phyloP scores from a whole-genome alignment of 2,888 invertebrate species.

The Petrolisthes manimaculis region DNA sequence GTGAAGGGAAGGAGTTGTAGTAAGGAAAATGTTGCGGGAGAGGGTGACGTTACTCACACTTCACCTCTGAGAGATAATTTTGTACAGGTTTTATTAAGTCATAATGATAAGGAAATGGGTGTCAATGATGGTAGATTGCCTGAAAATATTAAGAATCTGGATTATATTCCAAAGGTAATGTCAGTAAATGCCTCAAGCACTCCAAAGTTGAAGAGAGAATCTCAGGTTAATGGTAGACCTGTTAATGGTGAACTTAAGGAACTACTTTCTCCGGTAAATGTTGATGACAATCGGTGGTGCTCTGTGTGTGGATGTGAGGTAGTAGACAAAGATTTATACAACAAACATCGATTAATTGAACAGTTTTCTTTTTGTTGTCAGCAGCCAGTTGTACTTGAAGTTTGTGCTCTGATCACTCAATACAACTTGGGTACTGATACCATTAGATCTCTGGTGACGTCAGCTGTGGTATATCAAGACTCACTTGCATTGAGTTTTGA shows the following conservation, averaged over 20 bases:
- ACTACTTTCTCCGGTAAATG: constrained; percentile 7
- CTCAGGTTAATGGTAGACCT: constrained; percentile 42
- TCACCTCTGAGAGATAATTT: constrained; percentile 25
- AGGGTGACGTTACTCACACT: neutral
- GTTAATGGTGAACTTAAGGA: constrained; percentile 36
- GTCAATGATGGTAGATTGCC: constrained; percentile 18
- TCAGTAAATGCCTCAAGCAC: neutral
- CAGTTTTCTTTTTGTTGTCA: constrained; percentile 46
- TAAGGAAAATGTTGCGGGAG: constrained; percentile 40
- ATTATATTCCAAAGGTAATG: constrained; percentile 11
- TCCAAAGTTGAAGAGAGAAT: constrained; percentile 30
- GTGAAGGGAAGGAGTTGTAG: constrained; percentile 24
- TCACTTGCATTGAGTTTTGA: constrained; percentile 31
- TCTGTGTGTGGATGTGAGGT: constrained; percentile 40
- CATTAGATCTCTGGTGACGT: constrained; percentile 39
- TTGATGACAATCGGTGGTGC: constrained; percentile 25
- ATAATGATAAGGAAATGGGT: constrained; percentile 19
- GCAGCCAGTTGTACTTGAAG: constrained; percentile 37
- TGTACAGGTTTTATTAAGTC: constrained; percentile 14
- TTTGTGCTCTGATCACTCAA: constrained; percentile 47
- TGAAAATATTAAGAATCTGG: constrained; percentile 28
- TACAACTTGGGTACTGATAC: constrained; percentile 47
- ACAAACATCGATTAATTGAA: constrained; percentile 42
- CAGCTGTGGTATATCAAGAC: constrained; percentile 40
- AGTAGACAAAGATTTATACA: constrained; percentile 23